Percentiles rank a stretch among this genome's conserved stretches.
Conservation (phyloP, 2,113 vertebrate genomes). For the Paracyprichromis sp. region DNA sequence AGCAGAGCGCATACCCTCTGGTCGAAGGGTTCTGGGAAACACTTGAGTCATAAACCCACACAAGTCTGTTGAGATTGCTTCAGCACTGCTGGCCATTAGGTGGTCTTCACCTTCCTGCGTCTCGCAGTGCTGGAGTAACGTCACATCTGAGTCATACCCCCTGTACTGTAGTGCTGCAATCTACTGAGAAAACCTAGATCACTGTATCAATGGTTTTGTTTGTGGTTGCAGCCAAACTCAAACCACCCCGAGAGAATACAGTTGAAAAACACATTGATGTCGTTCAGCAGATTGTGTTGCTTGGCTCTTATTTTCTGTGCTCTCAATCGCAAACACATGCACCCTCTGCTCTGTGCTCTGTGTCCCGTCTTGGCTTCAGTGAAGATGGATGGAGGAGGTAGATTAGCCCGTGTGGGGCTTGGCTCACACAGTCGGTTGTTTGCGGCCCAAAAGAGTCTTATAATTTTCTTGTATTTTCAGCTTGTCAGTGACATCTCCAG, state of each 20-base stretch:
- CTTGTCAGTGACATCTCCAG: not conserved
- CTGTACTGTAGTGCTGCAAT: not conserved
- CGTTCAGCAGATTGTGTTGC: not conserved
- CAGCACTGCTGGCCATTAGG: conserved; percentile 18
- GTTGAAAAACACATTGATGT: conserved; percentile 3
- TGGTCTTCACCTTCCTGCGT: conserved; percentile 50
- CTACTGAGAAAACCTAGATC: conserved; percentile 9
- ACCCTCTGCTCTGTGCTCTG: not conserved
- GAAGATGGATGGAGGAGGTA: conserved; percentile 1
- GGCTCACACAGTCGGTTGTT: not conserved
- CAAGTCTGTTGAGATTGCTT: conserved; percentile 41
- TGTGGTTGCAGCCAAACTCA: conserved; percentile 23
- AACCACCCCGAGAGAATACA: not conserved
- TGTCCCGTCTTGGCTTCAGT: not conserved
- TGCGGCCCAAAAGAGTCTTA: not conserved
- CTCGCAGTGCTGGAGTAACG: conserved; percentile 28
- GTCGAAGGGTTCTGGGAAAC: conserved; percentile 47
- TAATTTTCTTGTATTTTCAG: conserved; percentile 5
- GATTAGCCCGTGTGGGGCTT: not conserved
- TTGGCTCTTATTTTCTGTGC: not conserved
- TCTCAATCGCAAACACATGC: not conserved
- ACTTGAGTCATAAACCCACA: conserved; percentile 36
- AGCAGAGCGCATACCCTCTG: conserved; percentile 3
- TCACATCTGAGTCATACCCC: conserved; percentile 48
- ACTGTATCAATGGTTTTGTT: conserved; percentile 12